A percentile compares a stretch with the other conserved stretches of the same genome.
phyloP scores from a whole-genome alignment of 2,888 invertebrate genomes.

The Cantharis lateralis region DNA sequence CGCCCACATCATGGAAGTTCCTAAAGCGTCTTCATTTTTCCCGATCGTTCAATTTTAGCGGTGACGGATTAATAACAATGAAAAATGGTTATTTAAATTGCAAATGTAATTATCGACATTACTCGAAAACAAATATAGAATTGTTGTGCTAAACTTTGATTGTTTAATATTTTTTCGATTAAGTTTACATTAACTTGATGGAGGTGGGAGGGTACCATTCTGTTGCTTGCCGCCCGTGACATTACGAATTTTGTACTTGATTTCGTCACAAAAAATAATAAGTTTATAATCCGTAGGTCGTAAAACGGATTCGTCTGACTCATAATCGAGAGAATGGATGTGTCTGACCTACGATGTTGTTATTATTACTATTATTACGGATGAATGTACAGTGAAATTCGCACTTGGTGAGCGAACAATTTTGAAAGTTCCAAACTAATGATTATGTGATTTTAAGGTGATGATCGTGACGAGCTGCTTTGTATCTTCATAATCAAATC shows the following conservation, averaged over 20 bases:
- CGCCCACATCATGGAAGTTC: neutral
- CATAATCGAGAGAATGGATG: slow-evolving; percentile 12
- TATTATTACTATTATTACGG: neutral
- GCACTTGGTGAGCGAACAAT: neutral
- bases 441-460: neutral
- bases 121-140: neutral
- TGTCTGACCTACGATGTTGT: slow-evolving; percentile 16
- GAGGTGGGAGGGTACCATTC: neutral
- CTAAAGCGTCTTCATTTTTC: neutral
- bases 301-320: slow-evolving; percentile 17
- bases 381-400: neutral
- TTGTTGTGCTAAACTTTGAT: neutral
- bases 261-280: slow-evolving; percentile 2
- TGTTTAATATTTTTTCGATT: neutral
- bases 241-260: neutral
- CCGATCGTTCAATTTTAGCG: neutral
- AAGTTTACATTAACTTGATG: neutral
- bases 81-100: neutral
- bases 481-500: neutral
- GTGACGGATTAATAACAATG: neutral
- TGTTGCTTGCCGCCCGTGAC: slow-evolving; percentile 3
- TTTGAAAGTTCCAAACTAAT: neutral
- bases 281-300: slow-evolving; percentile 16
- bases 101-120: neutral
- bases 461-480: neutral